Conservation (phyloP, 2,888 invertebrate species). For the Rhagonycha fulva region DNA sequence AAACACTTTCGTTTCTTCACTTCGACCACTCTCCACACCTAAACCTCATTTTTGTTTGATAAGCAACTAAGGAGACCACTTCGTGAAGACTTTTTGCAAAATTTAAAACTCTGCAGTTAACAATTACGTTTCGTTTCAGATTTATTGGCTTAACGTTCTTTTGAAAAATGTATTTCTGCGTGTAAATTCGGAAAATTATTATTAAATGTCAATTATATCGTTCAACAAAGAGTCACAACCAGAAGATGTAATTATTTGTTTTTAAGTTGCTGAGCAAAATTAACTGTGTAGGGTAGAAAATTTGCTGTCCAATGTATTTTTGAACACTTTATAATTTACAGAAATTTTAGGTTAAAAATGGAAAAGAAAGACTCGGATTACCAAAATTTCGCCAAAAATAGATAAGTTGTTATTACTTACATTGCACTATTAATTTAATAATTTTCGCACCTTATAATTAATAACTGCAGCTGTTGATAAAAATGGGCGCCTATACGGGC, state of each 20-base stretch:
- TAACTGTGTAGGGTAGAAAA: slow-evolving; percentile 51
- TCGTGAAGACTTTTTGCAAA: background rate
- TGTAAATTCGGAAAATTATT: slow-evolving; percentile 37
- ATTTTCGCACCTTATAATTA: slow-evolving; percentile 22
- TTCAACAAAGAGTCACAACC: slow-evolving; percentile 32
- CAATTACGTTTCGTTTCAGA: background rate
- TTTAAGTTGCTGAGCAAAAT: slow-evolving; percentile 20
- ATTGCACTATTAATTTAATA: slow-evolving; percentile 21
- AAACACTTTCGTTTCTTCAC: background rate
- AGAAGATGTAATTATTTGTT: background rate
- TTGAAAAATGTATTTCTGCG: background rate
- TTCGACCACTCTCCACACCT: background rate
- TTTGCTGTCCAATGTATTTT: slow-evolving; percentile 50
- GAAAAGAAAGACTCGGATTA: slow-evolving; percentile 7
- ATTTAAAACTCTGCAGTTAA: background rate
- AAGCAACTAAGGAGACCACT: background rate
- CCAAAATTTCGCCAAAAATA: slow-evolving; percentile 19
- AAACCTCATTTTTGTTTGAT: background rate
- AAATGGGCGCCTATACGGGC: slow-evolving; percentile 41
- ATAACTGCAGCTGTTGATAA: slow-evolving; percentile 20
- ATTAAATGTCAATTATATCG: slow-evolving; percentile 55
- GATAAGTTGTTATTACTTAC: slow-evolving; percentile 22
- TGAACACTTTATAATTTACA: slow-evolving; percentile 28
- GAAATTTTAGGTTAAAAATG: slow-evolving; percentile 11
- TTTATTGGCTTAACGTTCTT: background rate